A percentile compares a stretch with the other conserved stretches of the same genome.
These are phyloP conservation scores for Mesoligia furuncula DNA, from an alignment of 2,888 invertebrate species.

Conservation along the genomic window DNA sequence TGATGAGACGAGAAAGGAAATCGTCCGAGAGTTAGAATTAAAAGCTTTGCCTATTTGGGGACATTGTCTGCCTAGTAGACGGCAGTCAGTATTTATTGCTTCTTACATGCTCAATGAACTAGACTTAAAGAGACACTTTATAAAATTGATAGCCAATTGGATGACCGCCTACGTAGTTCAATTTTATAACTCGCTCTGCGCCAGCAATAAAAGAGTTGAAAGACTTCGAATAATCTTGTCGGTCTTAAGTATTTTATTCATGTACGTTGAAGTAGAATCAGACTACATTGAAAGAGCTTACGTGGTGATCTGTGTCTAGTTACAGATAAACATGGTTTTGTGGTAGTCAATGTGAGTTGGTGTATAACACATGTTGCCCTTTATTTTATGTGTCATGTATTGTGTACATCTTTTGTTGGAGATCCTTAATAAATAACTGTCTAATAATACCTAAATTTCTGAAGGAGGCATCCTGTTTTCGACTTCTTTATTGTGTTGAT, in stretches of 20 bases:
- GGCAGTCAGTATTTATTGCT: constrained; percentile 8
- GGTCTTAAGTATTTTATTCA: constrained; percentile 6
- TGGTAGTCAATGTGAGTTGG: neutral
- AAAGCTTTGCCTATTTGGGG: neutral
- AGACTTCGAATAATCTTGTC: neutral
- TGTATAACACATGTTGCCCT: neutral
- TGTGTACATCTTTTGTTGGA: no score
- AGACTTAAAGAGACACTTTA: constrained; percentile 18
- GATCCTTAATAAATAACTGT: no score
- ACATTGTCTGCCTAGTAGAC: constrained; percentile 15
- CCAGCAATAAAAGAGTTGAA: constrained; percentile 7
- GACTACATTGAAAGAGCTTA: no score
- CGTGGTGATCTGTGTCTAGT: neutral
- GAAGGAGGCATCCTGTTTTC: no score
- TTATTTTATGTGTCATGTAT: no score
- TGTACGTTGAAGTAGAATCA: neutral
- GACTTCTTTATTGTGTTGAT: no score
- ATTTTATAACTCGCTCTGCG: constrained; percentile 12
- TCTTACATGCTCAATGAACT: constrained; percentile 23
- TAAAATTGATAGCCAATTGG: constrained; percentile 32
- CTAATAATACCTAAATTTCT: no score
- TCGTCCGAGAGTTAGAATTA: neutral
- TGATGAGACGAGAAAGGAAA: neutral
- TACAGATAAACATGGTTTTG: neutral
- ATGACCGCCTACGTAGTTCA: constrained; percentile 31